Percentiles rank a stretch among this genome's conserved stretches.
Conservation (phyloP, 2,113 vertebrate species). For the Ceratotherium simum region DNA sequence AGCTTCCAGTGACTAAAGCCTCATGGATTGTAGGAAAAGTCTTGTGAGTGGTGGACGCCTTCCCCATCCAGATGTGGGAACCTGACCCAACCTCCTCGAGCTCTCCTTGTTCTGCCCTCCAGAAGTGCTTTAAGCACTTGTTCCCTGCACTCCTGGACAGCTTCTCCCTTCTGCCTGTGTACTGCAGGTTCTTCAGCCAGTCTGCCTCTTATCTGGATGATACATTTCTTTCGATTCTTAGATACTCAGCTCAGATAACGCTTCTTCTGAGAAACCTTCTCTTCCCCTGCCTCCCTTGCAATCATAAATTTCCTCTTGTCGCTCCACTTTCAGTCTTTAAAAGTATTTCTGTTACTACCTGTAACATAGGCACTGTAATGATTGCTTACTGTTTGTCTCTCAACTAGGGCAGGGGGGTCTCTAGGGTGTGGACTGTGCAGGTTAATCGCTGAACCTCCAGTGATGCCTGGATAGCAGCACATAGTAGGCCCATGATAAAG, state of each 20-base stretch:
- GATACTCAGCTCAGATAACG: not conserved
- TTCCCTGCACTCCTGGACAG: rapidly evolving
- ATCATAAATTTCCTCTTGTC: not conserved
- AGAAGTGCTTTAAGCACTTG: not conserved
- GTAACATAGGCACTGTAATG: no score
- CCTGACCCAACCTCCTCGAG: not conserved
- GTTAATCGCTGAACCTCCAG: no score
- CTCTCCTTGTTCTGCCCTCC: not conserved
- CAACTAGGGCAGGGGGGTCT: no score
- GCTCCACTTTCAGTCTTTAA: not conserved
- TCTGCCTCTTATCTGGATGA: not conserved
- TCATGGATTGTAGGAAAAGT: not conserved
- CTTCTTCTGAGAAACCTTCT: not conserved
- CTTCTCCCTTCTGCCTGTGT: not conserved
- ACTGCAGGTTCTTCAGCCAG: not conserved
- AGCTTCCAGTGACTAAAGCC: no score
- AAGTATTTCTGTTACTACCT: not conserved
- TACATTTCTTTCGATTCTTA: not conserved
- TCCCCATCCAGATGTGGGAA: rapidly evolving
- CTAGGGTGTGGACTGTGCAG: no score
- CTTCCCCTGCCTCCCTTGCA: not conserved
- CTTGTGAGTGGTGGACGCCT: rapidly evolving
- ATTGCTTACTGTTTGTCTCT: not conserved
- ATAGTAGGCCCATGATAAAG: not conserved
- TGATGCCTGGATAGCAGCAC: not conserved